Conservation (phyloP, 2,797 vertebrate species). For the Pseudotriccus pelzelni region DNA sequence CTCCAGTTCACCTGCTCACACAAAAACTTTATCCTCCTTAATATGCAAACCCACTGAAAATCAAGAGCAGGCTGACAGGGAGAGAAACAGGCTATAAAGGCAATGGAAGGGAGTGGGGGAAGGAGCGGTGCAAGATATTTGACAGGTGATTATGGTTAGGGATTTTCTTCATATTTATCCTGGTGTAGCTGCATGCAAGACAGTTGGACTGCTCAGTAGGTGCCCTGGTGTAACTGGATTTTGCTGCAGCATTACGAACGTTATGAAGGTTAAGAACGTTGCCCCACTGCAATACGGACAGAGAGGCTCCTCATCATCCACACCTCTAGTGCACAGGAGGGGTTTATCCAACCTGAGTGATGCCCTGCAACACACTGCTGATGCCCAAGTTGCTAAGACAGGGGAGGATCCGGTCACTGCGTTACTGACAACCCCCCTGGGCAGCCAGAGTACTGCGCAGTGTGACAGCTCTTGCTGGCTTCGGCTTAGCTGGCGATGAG, state of each 20-base stretch:
- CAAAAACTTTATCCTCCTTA: background rate
- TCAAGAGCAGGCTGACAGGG: background rate
- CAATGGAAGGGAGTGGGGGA: background rate
- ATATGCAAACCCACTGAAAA: background rate
- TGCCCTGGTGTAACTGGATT: background rate
- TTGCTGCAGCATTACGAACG: accelerated
- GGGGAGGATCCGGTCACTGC: background rate
- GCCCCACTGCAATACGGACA: background rate
- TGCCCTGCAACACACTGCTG: background rate
- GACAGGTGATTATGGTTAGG: background rate
- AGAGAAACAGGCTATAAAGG: background rate
- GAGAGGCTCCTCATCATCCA: background rate
- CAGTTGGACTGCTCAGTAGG: accelerated
- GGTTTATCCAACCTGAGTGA: background rate
- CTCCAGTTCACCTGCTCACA: background rate
- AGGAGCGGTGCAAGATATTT: background rate
- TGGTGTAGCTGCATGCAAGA: background rate
- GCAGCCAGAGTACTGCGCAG: background rate
- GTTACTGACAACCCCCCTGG: background rate
- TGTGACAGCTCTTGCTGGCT: background rate
- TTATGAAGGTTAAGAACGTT: background rate
- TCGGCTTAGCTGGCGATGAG: background rate
- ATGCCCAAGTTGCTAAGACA: background rate
- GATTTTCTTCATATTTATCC: background rate
- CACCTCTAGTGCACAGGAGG: background rate